Evolutionary conservation across 2,113 vertebrate species (phyloP), one percentile per base, ranked within the genome.

Genomic region (Chrysochloris asiatica): DNA sequence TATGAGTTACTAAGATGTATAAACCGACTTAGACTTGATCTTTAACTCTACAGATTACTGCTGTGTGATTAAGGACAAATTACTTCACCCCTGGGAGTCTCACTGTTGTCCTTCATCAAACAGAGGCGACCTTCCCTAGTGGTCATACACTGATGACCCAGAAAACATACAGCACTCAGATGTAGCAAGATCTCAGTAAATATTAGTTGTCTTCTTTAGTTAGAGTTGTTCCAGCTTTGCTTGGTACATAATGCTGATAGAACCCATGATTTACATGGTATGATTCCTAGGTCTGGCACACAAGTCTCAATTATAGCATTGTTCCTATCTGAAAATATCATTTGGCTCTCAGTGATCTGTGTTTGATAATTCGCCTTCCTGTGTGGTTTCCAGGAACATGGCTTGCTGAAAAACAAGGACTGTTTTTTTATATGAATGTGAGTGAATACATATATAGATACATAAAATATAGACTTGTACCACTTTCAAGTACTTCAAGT

Each of bases 401-500:
- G 54, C n/a, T 95, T 73, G 73, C 86, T 94, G 47, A 86, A 95
- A 95, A 96, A 67, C 80, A 93, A 94, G 43, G 28, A 76, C 41
- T 65, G 22, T 91, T 75, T 93, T n/a, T 85, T 86, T 91, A 71
- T 83, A 65, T 79, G 61, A 92, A 33, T 54, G 85, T 87, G 24
- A 94, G 63, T 88, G 78, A 83, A 67, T 93, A 92, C 41, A 82
- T 78, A 83, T 38, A 88, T 17, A 82, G 50, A 67, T 87, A 47
- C 54, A 81, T 67, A 88, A 84, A 94, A 94, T 56, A 78, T 83
- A 83, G 56, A 79, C 90, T 92, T 94, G 48, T 77, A 79, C 71
- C 84, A 78, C 94, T 95, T 95, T 93, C 71, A 93, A 93, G 73
- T 84, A 90, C 86, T 95, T 95, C 75, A 94, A 95, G 86, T 92